Evolutionary conservation across 2,113 vertebrate genomes (phyloP), one percentile per base, ranked within the genome.

Genomic region (Grallaria varia): DNA sequence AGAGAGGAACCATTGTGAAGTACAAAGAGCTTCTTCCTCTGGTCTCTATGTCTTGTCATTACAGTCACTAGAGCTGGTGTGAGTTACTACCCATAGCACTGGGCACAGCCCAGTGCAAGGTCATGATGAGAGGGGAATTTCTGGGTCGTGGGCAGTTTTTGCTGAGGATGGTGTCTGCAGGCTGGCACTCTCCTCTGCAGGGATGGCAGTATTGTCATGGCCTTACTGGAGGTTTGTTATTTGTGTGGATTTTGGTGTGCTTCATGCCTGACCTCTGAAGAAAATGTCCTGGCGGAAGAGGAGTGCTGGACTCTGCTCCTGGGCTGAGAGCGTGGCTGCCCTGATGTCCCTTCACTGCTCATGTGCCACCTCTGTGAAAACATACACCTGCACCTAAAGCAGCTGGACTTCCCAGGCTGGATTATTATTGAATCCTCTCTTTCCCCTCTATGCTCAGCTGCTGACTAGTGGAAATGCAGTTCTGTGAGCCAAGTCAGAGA

Each of bases 291-390:
- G 91, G 58, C 74, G 69, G 39, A 37, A 47, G 78, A 39, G 67
- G 31, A 84, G 52, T 0, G 0, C 28, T 30, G 83, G 42, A 37
- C 33, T 81, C 42, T 68, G 30, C 37, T 62, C 23, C 31, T 28
- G 13, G 23, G 10, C 25, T 82, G 74, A 37, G 35, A 40, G 87
- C 47, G 9, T 0, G 1, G 60, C 68, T 80, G 53, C 31, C 40
- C 21, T 49, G 4, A 9, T 20, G 17, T 68, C n/a, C 40, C 30
- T 25, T 72, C 0, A 1, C 24, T 0, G 4, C n/a, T 40, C 39
- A 15, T 22, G 39, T 68, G 64, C 53, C 40, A 12, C 45, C n/a
- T 53, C 31, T 30, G 28, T 49, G 44, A 58, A 79, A 82, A 35
- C 66, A 60, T 74, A 37, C 33, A 40, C 31, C 69, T 78, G 17